Evolutionary conservation across 2,113 vertebrate species (phyloP).

Genomic region (Heterocephalus glaber): DNA sequence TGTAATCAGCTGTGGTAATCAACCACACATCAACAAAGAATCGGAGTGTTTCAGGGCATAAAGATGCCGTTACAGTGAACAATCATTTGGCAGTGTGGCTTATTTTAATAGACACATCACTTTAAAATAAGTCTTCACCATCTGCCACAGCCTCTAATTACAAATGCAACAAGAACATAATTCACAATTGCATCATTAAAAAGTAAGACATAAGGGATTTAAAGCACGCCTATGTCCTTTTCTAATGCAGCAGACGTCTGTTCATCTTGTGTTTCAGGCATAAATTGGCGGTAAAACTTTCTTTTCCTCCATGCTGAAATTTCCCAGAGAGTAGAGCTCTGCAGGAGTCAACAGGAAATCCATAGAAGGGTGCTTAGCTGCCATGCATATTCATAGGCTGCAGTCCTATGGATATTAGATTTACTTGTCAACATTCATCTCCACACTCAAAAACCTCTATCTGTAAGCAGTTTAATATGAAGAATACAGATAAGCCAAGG

Average conservation of each 20-base stretch:
- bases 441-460: slow-evolving; percentile 29
- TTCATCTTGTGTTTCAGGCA: slow-evolving; percentile 76
- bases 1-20: slow-evolving; percentile 83
- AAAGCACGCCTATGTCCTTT: slow-evolving; percentile 82
- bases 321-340: slow-evolving; percentile 64
- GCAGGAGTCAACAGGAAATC: slow-evolving; percentile 71
- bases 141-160: slow-evolving; percentile 87
- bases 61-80: slow-evolving; percentile 79
- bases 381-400: slow-evolving; percentile 70
- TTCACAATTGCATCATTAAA: slow-evolving; percentile 88
- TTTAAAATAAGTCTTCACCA: slow-evolving; percentile 86
- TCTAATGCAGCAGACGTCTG: slow-evolving; percentile 81
- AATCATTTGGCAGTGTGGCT: slow-evolving; percentile 82
- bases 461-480: slow-evolving; percentile 56
- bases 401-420: slow-evolving; percentile 53
- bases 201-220: slow-evolving; percentile 86
- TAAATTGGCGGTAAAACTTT: slow-evolving; percentile 64
- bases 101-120: slow-evolving; percentile 86
- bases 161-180: slow-evolving; percentile 87
- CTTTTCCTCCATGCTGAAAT: slow-evolving; percentile 67
- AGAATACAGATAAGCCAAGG: slow-evolving; percentile 40
- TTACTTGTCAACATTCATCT: slow-evolving; percentile 62
- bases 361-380: not conserved
- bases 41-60: slow-evolving; percentile 76
- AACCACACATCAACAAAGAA: slow-evolving; percentile 78